Conservation (phyloP, 1,140 invertebrate genomes). For the Coptotermes formosanus region DNA sequence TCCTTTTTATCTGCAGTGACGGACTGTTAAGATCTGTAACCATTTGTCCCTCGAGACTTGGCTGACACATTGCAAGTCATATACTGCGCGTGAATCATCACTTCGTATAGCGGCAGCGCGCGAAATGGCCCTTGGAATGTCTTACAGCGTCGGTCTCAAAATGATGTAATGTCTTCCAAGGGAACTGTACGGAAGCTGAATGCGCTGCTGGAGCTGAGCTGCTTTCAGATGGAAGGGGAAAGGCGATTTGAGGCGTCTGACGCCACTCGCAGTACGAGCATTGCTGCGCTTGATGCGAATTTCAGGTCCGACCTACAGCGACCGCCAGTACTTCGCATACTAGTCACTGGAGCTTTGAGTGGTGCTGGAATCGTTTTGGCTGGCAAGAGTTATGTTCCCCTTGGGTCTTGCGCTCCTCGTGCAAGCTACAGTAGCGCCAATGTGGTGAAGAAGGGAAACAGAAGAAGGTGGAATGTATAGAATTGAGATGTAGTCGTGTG, state of each 20-base stretch:
- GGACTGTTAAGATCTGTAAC: too few species aligned
- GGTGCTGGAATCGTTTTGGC: slow-evolving; percentile 25
- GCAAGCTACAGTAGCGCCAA: background rate
- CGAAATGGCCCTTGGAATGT: background rate
- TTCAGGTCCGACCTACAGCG: slow-evolving; percentile 1
- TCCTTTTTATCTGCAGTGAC: too few species aligned
- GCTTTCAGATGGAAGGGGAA: background rate
- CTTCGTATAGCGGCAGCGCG: background rate
- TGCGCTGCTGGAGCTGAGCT: background rate
- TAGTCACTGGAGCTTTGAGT: slow-evolving; percentile 28
- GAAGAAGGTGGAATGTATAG: background rate
- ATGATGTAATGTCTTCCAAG: slow-evolving; percentile 11
- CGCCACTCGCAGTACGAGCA: too few species aligned
- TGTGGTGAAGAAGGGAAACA: slow-evolving; percentile 1
- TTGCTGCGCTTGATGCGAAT: background rate
- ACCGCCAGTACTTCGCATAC: slow-evolving; percentile 27
- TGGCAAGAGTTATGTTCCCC: slow-evolving; percentile 29
- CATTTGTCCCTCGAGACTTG: too few species aligned
- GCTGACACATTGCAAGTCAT: too few species aligned
- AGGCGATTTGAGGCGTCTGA: background rate
- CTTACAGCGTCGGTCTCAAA: background rate
- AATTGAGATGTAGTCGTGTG: background rate
- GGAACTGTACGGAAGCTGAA: background rate
- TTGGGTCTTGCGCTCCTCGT: background rate
- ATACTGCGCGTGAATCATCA: background rate